Evolutionary conservation across 2,113 vertebrate species (phyloP).

Genomic region (Pelecanus crispus): DNA sequence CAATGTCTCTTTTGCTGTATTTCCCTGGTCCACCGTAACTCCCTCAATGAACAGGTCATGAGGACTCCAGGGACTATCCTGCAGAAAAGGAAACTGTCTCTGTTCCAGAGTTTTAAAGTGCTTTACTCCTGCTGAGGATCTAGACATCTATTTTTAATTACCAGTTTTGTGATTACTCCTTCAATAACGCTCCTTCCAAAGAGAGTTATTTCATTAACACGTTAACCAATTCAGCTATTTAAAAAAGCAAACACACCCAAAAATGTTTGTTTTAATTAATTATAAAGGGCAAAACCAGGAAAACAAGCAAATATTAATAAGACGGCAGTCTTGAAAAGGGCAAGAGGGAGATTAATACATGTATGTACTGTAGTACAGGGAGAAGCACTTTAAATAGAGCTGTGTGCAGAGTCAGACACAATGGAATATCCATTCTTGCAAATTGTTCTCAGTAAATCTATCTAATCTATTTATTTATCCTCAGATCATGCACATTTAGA

Average conservation of each 20-base stretch:
- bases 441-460: constrained; percentile 43
- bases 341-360: not conserved
- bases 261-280: constrained; percentile 38
- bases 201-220: not conserved
- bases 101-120: not conserved
- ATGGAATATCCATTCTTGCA: constrained; percentile 22
- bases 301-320: constrained; percentile 43
- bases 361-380: not conserved
- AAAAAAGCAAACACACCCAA: not conserved
- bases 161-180: not conserved
- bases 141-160: constrained; percentile 34
- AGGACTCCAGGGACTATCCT: not conserved
- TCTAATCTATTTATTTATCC: constrained; percentile 62
- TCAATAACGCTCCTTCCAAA: not conserved
- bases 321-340: not conserved
- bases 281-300: constrained; percentile 24
- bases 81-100: not conserved
- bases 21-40: not conserved
- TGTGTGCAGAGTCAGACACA: not conserved
- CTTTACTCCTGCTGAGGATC: not conserved
- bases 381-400: constrained; percentile 14
- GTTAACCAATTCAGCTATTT: not conserved
- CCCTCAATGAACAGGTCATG: not conserved
- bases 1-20: not conserved
- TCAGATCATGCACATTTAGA: constrained; percentile 48